phyloP scores from a whole-genome alignment of 2,113 vertebrate genomes.

The Balaeniceps rex region DNA sequence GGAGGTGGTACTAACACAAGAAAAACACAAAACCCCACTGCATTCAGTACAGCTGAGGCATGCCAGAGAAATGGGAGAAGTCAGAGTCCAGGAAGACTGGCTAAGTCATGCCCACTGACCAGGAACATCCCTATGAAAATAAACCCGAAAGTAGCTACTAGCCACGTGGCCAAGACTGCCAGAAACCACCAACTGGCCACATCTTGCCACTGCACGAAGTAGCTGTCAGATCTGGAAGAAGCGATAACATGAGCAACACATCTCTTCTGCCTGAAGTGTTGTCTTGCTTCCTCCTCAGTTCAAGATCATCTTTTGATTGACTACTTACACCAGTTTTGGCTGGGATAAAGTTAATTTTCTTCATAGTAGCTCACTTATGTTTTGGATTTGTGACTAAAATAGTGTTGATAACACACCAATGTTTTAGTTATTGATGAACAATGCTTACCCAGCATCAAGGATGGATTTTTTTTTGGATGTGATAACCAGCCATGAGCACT shows the following conservation, averaged over 20 bases:
- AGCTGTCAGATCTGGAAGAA: background rate
- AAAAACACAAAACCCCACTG: background rate
- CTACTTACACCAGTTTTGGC: background rate
- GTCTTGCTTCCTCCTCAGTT: background rate
- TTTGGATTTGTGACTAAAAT: background rate
- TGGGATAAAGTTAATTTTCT: background rate
- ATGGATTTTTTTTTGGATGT: background rate
- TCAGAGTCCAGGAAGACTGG: background rate
- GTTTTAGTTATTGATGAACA: background rate
- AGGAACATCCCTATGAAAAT: background rate
- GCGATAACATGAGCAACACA: background rate
- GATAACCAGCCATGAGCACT: background rate
- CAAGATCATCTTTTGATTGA: background rate
- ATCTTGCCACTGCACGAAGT: no score
- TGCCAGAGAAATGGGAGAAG: background rate
- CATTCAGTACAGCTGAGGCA: background rate
- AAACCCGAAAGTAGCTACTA: background rate
- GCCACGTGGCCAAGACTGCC: background rate
- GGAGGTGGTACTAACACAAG: background rate
- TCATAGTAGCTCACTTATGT: background rate
- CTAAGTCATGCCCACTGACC: background rate
- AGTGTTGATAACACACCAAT: background rate
- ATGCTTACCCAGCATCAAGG: background rate
- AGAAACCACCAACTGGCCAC: background rate
- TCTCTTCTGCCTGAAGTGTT: background rate